phyloP scores from a whole-genome alignment of 2,888 invertebrate genomes.

The Agrypnus murinus region DNA sequence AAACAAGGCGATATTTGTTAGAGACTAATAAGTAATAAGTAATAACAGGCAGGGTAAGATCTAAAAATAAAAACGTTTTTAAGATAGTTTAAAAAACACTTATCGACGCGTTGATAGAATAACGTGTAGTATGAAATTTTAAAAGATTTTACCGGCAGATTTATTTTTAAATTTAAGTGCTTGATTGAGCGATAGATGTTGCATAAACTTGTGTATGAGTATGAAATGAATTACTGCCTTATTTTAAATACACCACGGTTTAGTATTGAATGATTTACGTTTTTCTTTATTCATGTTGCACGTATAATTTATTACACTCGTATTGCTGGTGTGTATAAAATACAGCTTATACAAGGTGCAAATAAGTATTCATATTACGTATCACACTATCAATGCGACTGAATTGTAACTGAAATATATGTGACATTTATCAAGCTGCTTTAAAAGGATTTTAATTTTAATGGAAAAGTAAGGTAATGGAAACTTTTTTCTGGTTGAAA shows the following conservation, averaged over 20 bases:
- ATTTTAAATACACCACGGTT: constrained; percentile 28
- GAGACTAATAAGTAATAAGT: neutral
- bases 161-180: constrained; percentile 60
- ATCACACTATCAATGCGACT: no score
- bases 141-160: constrained; percentile 53
- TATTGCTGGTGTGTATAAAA: no score
- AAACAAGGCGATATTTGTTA: no score
- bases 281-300: constrained; percentile 3
- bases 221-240: constrained; percentile 42
- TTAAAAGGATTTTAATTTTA: neutral
- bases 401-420: no score
- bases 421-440: neutral
- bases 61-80: constrained; percentile 50
- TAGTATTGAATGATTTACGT: constrained; percentile 36
- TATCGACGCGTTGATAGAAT: constrained; percentile 55
- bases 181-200: constrained; percentile 54
- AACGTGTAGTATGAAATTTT: constrained; percentile 52
- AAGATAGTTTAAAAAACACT: constrained; percentile 59
- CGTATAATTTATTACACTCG: constrained; percentile 4
- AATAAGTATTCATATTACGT: neutral
- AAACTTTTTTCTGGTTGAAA: no score
- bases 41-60: neutral
- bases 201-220: constrained; percentile 45
- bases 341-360: neutral
- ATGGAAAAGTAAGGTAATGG: no score